Base-by-base conservation (phyloP, 37 sponge, comb jelly and placozoan species). In the Cliona cf. orientalis region DNA sequence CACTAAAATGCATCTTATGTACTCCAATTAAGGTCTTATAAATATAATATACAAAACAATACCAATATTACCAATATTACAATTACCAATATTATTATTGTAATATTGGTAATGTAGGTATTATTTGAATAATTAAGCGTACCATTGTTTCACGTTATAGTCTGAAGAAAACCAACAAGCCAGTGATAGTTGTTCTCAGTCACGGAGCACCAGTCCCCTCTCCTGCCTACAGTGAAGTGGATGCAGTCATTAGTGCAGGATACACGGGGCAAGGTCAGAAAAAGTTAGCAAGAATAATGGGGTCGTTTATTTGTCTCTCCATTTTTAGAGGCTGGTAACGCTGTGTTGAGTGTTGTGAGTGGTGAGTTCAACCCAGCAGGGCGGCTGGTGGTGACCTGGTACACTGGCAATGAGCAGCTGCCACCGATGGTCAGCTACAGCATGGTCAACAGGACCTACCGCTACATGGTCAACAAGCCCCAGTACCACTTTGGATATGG, bases 401-500 rank as follows among this genome's bases (percentile, higher is more conserved):
- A 77, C 42, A 28, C 76, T 0, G 25, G 65, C n/a, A 7, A 43
- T 28, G 28, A 42, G 42, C 55, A 76, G 56, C 43, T 57, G 1
- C 87, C 87, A 39, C 43, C 77, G 2, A 84, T 84, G 43, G 63
- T 65, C 0, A 40, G 67, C 46, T 84, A 84, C 77, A 38, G 62
- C 43, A 84, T 84, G 85, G 68, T 33, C 25, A 65, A 53, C 43
- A 40, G 87, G 68, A 84, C 85, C 56, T 84, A 84, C 31, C 69
- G 85, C 38, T 84, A 84, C 70, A 62, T 56, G 58, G 45, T 22
- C 21, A 55, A 21, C 22, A 68, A 2, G 0, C 58, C 78, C 25
- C 78, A 63, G 69, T 84, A 77, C 42, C 58, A 77, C 32, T 84
- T 84, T 76, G 85, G 85, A n/a, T n/a, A n/a, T n/a, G n/a, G n/a